Conservation (phyloP, 2,113 vertebrate species). For the Dipodomys spectabilis region DNA sequence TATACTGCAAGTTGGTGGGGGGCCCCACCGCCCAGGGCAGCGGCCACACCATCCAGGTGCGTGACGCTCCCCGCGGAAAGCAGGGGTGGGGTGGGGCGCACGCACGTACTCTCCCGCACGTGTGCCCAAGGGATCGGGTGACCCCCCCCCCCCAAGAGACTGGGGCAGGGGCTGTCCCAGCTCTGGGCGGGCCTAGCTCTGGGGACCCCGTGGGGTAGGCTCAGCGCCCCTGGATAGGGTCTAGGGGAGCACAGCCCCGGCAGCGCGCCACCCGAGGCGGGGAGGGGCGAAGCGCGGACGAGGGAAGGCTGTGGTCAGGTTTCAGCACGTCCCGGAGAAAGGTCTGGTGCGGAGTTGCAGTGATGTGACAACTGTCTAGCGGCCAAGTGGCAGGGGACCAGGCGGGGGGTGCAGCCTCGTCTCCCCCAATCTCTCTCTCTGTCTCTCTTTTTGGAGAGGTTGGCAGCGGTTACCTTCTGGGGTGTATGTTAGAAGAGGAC, state of each 20-base stretch:
- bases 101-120: no score
- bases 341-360: background rate
- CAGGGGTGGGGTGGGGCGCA: no score
- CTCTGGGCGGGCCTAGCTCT: background rate
- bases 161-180: background rate
- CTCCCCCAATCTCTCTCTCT: background rate
- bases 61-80: rapidly evolving
- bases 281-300: background rate
- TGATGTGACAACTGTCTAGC: background rate
- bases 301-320: background rate
- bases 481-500: background rate
- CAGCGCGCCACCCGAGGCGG: background rate
- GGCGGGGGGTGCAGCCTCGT: background rate
- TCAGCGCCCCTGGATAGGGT: rapidly evolving
- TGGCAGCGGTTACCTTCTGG: background rate
- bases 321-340: background rate
- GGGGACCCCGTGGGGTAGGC: background rate
- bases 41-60: constrained; percentile 93
- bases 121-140: background rate
- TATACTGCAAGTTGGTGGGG: constrained; percentile 95
- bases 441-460: background rate
- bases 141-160: background rate
- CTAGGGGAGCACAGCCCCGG: background rate
- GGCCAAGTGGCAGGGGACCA: background rate
- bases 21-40: constrained; percentile 87